Evolutionary conservation across 1,140 invertebrate genomes (phyloP).

Genomic region (Nasonia giraulti): DNA sequence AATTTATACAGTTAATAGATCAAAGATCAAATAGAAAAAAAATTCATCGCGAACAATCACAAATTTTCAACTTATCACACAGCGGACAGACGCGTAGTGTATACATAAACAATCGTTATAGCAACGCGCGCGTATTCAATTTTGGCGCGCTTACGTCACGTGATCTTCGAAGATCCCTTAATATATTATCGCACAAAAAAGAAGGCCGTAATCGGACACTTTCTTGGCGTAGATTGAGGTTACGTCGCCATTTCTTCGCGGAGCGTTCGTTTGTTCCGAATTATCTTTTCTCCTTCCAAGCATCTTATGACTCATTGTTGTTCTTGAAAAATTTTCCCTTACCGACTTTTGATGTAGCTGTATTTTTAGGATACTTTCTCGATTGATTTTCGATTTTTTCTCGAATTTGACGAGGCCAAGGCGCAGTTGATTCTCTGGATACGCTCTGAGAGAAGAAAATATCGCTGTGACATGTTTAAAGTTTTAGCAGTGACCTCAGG

Average conservation of each 20-base stretch:
- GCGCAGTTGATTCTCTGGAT: neutral
- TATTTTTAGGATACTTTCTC: too few relatives aligned
- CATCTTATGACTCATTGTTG: neutral
- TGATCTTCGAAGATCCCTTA: neutral
- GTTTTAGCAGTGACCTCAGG: conserved; percentile 9
- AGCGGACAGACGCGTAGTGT: neutral
- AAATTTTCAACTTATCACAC: neutral
- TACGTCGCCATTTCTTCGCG: conserved; percentile 29
- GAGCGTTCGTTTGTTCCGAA: neutral
- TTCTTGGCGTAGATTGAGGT: conserved; percentile 37
- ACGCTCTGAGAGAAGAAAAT: neutral
- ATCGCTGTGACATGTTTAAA: conserved; percentile 30
- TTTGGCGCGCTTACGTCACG: conserved; percentile 2
- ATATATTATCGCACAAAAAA: neutral
- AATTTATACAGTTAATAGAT: too few relatives aligned
- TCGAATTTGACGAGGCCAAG: neutral
- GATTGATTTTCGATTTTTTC: neutral
- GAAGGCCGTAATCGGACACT: neutral
- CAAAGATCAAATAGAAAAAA: too few relatives aligned
- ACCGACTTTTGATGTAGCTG: neutral
- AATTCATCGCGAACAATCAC: too few relatives aligned
- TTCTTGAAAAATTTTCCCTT: neutral
- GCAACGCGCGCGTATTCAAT: neutral
- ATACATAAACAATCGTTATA: conserved; percentile 1
- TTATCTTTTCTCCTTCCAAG: neutral